Evolutionary conservation across 2,797 vertebrate species (phyloP), one percentile per base, ranked within the genome.

Genomic region (Microctenopoma steveboyesi): DNA sequence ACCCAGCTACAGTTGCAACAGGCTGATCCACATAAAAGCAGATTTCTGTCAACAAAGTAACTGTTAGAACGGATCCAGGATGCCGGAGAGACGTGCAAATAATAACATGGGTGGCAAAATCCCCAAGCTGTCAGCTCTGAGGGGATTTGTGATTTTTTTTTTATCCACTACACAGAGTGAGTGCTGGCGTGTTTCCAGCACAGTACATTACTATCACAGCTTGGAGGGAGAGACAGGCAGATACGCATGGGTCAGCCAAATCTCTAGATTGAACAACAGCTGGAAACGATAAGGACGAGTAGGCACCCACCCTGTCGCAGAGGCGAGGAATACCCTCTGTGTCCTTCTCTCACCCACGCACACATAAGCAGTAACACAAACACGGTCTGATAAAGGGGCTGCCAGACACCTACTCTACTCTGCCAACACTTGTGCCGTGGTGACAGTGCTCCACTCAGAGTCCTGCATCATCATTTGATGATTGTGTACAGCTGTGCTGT

Each of bases 101-200:
- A 64, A 80, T 86, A 69, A 69, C 66, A 88, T 72, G 72, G 81
- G 77, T 79, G 82, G 76, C 40, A 77, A 84, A 89, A 86, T 87
- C 84, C 81, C 78, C 79, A 81, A 80, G 77, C 88, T 86, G 78
- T 87, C 68, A 79, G 84, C 81, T 85, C 81, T 87, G 75, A 89
- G 62, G 72, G 87, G 87, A 88, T 90, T 89, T 89, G 61, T 47
- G 69, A 47, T 65, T 83, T 71, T 78, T 69, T 64, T 82, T 84
- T 77, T 77, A 72, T 86, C 87, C 75, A 48, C 67, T 81, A 64
- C 83, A 66, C 66, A 58, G 70, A 76, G 67, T 57, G 74, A 75
- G 58, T 52, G 68, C 70, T 86, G 84, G 87, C 83, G 39, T 52
- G 58, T 60, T 72, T 87, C 86, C 89, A 91, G 88, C 64, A 70